phyloP scores from a whole-genome alignment of 2,797 vertebrate species.

The Carcharodon carcharias region DNA sequence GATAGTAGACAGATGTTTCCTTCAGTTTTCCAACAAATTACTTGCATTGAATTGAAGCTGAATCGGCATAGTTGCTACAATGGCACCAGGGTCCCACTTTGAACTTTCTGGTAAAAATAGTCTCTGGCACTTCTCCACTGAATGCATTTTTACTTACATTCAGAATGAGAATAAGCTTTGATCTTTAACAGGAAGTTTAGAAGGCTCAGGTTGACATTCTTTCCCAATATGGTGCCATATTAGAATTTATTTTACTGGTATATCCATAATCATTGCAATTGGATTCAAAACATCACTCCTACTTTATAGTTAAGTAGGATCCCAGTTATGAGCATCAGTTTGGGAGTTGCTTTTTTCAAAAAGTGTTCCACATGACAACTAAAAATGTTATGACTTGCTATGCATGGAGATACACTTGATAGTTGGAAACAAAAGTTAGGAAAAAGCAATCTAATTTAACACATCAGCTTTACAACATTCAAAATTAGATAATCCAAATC shows the following conservation, averaged over 20 bases:
- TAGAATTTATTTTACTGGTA: neutral
- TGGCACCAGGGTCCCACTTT: conserved; percentile 39
- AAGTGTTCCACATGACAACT: neutral
- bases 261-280: neutral
- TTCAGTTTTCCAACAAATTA: conserved; percentile 46
- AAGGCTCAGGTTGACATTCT: conserved; percentile 41
- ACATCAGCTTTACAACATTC: conserved; percentile 1
- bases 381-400: neutral
- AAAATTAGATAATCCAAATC: neutral
- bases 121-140: neutral
- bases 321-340: neutral
- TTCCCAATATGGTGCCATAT: neutral
- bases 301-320: neutral
- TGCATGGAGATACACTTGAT: neutral
- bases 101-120: conserved; percentile 36
- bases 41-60: conserved; percentile 43
- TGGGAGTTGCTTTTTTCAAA: neutral
- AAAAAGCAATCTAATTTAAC: neutral
- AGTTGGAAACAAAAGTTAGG: neutral
- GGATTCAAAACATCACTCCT: neutral
- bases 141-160: conserved; percentile 39
- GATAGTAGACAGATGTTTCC: conserved; percentile 49
- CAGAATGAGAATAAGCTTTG: conserved; percentile 43
- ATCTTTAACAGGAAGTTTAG: conserved; percentile 40
- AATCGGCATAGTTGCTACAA: conserved; percentile 45